phyloP scores from a whole-genome alignment of 2,797 vertebrate genomes.

The Thalassophryne amazonica region DNA sequence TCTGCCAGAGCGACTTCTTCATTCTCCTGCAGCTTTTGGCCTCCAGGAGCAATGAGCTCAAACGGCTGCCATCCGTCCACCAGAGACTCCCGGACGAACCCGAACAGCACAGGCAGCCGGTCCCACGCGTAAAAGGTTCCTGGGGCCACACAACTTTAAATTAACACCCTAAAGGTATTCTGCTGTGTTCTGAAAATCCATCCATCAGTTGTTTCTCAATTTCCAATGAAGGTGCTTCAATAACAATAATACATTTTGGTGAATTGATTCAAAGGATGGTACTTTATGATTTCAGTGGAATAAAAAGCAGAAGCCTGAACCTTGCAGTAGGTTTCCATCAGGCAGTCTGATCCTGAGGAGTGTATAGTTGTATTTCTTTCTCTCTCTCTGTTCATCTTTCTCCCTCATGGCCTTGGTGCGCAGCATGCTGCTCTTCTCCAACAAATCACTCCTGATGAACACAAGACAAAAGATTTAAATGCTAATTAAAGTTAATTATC shows the following conservation, averaged over 20 bases:
- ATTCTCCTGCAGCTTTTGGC: conserved; percentile 82
- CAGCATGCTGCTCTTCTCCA: conserved; percentile 87
- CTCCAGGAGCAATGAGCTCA: conserved; percentile 87
- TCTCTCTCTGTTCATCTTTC: conserved; percentile 88
- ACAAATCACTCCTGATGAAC: conserved; percentile 79
- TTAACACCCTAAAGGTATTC: too few species aligned
- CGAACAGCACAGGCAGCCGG: conserved; percentile 77
- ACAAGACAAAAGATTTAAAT: conserved; percentile 8
- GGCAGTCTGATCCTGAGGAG: conserved; percentile 89
- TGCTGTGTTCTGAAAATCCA: too few species aligned
- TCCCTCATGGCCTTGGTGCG: conserved; percentile 95
- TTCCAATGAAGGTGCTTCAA: neutral
- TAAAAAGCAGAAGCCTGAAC: conserved; percentile 42
- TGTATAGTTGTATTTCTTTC: conserved; percentile 89
- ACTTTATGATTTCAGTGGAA: too few species aligned
- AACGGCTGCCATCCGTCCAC: conserved; percentile 92
- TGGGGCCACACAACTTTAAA: conserved; percentile 36
- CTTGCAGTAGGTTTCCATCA: conserved; percentile 89
- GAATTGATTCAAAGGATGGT: neutral
- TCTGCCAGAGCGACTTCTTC: conserved; percentile 84
- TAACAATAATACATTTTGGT: neutral
- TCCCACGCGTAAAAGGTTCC: conserved; percentile 94
- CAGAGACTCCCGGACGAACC: conserved; percentile 86
- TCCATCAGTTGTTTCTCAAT: too few species aligned
- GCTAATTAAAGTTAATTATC: too few species aligned